Evolutionary conservation across 2,797 vertebrate species (phyloP).

Genomic region (Uromys caudimaculatus): DNA sequence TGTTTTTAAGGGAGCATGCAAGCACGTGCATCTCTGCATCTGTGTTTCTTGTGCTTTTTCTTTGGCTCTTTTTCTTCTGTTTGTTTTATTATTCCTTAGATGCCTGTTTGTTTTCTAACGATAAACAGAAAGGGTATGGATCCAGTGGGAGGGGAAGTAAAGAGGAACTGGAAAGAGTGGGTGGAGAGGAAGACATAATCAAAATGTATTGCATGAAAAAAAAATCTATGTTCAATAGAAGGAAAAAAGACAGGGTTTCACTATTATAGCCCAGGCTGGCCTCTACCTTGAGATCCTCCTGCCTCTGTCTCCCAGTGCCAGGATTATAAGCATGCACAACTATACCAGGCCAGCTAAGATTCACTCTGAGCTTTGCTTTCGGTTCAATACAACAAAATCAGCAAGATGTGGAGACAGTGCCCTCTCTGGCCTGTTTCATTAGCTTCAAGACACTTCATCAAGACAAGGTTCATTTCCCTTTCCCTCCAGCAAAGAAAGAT

Average conservation of each 20-base stretch:
- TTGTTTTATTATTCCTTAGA: background rate
- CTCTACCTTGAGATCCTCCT: background rate
- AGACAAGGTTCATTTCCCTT: slow-evolving; percentile 53
- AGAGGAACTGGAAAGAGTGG: background rate
- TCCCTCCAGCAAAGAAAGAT: slow-evolving; percentile 48
- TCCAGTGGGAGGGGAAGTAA: background rate
- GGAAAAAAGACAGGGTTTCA: background rate
- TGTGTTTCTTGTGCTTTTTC: background rate
- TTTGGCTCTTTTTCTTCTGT: background rate
- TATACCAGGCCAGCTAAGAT: background rate
- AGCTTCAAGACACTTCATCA: slow-evolving; percentile 51
- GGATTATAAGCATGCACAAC: too few species aligned
- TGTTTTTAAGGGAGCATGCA: background rate
- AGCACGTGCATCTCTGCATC: background rate
- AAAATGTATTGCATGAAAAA: background rate
- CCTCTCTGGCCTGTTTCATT: background rate
- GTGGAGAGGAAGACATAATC: background rate
- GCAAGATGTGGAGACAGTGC: background rate
- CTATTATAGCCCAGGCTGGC: too few species aligned
- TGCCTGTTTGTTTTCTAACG: background rate
- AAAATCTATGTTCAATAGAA: background rate
- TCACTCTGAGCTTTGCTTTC: background rate
- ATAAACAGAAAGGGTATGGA: background rate
- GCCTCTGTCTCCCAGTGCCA: background rate
- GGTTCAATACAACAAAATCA: slow-evolving; percentile 15